These are phyloP conservation scores for Ditula angustiorana DNA, from an alignment of 2,888 invertebrate species.

Conservation along the genomic window DNA sequence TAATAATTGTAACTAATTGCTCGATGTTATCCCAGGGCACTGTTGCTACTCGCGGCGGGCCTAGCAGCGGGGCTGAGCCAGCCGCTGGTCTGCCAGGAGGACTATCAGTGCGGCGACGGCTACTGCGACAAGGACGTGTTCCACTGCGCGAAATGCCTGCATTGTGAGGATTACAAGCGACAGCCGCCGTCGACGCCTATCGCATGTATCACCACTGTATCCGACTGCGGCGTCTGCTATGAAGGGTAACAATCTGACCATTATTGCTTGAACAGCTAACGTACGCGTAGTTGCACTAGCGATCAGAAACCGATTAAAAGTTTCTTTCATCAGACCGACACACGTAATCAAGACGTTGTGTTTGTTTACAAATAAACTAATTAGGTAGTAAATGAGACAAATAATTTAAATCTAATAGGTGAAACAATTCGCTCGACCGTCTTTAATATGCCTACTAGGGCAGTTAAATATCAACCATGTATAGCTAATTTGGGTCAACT, in stretches of 20 bases:
- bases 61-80: constrained; percentile 35
- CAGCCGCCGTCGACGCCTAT: constrained; percentile 48
- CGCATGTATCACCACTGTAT: constrained; percentile 60
- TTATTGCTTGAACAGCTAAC: too few species aligned
- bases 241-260: constrained; percentile 54
- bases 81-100: constrained; percentile 51
- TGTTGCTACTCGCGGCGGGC: constrained; percentile 39
- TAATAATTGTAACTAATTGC: neutral
- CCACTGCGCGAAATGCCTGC: constrained; percentile 60
- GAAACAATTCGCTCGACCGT: neutral
- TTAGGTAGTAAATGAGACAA: too few species aligned
- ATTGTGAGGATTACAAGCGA: constrained; percentile 61
- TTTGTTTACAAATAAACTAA: too few species aligned
- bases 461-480: neutral
- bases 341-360: neutral
- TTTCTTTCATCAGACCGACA: neutral
- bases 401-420: neutral
- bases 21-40: constrained; percentile 43
- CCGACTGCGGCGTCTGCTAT: constrained; percentile 65
- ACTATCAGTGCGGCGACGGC: constrained; percentile 55
- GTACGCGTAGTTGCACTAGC: too few species aligned
- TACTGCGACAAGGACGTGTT: constrained; percentile 56
- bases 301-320: neutral
- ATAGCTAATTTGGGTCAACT: neutral
- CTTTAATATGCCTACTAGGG: neutral